Evolutionary conservation across 2,888 invertebrate genomes (phyloP).

Genomic region (Dysmachus trigonus): DNA sequence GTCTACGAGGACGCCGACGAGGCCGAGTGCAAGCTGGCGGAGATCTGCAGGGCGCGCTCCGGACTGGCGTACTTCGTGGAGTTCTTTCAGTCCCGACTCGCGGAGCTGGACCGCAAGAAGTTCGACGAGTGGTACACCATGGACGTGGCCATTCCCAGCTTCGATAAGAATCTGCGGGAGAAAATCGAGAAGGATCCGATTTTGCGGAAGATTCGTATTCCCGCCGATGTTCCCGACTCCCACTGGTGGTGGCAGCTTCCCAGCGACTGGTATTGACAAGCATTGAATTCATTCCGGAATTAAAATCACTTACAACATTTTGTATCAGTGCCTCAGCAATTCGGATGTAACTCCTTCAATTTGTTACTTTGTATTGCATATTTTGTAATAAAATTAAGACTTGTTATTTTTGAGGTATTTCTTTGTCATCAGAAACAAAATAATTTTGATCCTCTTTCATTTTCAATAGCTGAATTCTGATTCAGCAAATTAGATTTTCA

Average conservation of each 20-base stretch:
- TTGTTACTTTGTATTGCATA: background rate
- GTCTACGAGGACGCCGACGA: constrained; percentile 2
- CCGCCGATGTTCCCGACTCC: background rate
- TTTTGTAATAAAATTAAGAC: background rate
- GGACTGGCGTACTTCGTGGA: background rate
- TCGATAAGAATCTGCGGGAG: background rate
- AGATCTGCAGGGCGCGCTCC: background rate
- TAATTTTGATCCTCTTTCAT: too few species aligned
- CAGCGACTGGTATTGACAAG: background rate
- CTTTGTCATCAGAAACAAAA: too few species aligned
- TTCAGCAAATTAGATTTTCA: too few species aligned
- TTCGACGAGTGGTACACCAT: background rate
- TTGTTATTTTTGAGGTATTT: background rate
- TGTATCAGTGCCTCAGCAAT: background rate
- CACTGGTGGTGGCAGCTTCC: constrained; percentile 13
- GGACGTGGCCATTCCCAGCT: background rate
- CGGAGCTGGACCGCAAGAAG: background rate
- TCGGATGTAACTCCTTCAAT: background rate
- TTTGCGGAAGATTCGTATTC: background rate
- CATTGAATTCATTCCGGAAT: background rate
- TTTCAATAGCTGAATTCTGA: too few species aligned
- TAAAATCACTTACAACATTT: background rate
- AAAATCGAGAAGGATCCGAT: background rate
- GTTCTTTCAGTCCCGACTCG: background rate
- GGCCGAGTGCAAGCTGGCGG: background rate